Evolutionary conservation across 2,797 vertebrate genomes (phyloP).

Genomic region (Halcyon smyrnensis): DNA sequence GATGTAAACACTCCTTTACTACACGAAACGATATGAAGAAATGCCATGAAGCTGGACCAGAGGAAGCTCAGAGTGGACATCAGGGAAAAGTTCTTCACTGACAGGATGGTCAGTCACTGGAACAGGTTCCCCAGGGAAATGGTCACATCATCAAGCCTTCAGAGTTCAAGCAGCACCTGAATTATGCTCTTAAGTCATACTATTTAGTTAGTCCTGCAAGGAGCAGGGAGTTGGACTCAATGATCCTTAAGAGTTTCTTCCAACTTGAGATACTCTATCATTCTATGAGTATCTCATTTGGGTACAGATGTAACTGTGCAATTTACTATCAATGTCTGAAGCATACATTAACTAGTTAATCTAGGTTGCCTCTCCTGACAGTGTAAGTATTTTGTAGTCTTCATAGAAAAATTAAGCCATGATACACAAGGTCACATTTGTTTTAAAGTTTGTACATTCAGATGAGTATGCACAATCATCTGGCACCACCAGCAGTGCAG

Average conservation of each 20-base stretch:
- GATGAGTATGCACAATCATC: neutral
- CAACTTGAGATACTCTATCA: neutral
- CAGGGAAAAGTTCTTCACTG: neutral
- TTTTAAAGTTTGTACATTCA: neutral
- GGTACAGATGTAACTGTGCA: neutral
- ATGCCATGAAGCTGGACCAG: neutral
- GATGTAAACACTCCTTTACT: neutral
- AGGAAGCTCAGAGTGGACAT: neutral
- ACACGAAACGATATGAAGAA: neutral
- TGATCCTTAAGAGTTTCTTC: neutral
- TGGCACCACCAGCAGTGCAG: neutral
- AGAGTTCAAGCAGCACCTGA: neutral
- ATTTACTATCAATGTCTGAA: neutral
- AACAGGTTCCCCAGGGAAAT: neutral
- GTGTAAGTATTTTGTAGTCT: neutral
- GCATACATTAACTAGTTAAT: neutral
- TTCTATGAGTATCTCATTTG: neutral
- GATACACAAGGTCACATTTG: neutral
- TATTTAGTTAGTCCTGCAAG: neutral
- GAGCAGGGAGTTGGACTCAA: neutral
- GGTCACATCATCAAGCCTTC: neutral
- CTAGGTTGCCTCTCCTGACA: neutral
- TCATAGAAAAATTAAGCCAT: neutral
- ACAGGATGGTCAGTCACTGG: neutral
- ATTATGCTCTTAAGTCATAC: neutral